Evolutionary conservation across 2,797 vertebrate genomes (phyloP).

Genomic region (Eulemur coronatus): DNA sequence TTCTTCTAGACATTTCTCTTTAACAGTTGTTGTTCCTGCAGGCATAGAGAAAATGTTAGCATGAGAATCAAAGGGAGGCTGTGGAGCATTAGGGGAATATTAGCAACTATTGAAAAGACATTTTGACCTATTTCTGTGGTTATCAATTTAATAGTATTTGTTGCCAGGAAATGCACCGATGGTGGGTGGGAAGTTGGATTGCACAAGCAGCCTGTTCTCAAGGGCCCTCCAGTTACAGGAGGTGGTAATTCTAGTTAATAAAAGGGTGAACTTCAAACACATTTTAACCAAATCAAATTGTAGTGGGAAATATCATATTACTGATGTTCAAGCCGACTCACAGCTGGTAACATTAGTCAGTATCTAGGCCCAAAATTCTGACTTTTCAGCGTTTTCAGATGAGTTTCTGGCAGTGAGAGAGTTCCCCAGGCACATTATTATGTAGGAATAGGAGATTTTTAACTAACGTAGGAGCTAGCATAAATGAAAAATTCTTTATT

Average conservation of each 20-base stretch:
- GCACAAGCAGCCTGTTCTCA: constrained; percentile 67
- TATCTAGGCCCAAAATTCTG: constrained; percentile 69
- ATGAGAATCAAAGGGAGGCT: constrained; percentile 57
- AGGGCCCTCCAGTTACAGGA: constrained; percentile 74
- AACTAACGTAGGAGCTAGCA: constrained; percentile 59
- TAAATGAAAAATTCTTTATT: constrained; percentile 63
- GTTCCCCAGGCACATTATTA: constrained; percentile 64
- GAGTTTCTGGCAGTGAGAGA: constrained; percentile 60
- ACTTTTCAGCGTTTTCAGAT: constrained; percentile 74
- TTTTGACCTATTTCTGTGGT: constrained; percentile 79
- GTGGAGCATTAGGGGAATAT: constrained; percentile 69
- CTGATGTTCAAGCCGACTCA: constrained; percentile 69
- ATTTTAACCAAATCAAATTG: constrained; percentile 80
- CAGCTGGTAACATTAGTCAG: constrained; percentile 76
- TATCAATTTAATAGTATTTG: constrained; percentile 77
- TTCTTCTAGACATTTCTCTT: constrained; percentile 37
- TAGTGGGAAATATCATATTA: constrained; percentile 77
- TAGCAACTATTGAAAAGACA: constrained; percentile 77
- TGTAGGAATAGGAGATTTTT: constrained; percentile 68
- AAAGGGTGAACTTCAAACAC: constrained; percentile 79
- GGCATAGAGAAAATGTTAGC: constrained; percentile 58
- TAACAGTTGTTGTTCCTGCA: constrained; percentile 39
- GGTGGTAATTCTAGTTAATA: constrained; percentile 81
- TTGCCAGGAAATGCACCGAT: constrained; percentile 68
- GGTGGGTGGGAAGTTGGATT: constrained; percentile 57